These are phyloP conservation scores for Cheilosia variabilis DNA, from an alignment of 2,888 invertebrate genomes.

Conservation along the genomic window DNA sequence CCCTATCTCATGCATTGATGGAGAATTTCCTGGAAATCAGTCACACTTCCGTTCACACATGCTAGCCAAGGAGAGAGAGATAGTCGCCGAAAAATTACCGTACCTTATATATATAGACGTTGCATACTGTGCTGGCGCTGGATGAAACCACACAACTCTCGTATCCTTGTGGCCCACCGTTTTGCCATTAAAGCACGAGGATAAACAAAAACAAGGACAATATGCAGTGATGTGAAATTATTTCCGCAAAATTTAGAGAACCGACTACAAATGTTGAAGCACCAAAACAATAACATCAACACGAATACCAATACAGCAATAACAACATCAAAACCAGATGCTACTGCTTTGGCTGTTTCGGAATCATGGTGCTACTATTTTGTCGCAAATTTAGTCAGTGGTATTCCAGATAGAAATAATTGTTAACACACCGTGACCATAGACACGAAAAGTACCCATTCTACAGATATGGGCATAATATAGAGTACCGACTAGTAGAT, in stretches of 20 bases:
- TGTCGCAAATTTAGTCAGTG: slow-evolving; percentile 65
- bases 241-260: slow-evolving; percentile 60
- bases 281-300: slow-evolving; percentile 28
- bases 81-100: not conserved
- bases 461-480: slow-evolving; percentile 20
- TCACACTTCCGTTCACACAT: slow-evolving; percentile 55
- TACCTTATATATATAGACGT: slow-evolving; percentile 15
- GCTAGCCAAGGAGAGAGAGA: not conserved
- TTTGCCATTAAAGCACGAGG: slow-evolving; percentile 49
- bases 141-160: slow-evolving; percentile 53
- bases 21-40: slow-evolving; percentile 54
- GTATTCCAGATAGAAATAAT: slow-evolving; percentile 47
- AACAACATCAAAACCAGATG: slow-evolving; percentile 58
- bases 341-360: slow-evolving; percentile 22
- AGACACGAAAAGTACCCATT: slow-evolving; percentile 45
- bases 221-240: slow-evolving; percentile 66
- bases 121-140: slow-evolving; percentile 11
- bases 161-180: slow-evolving; percentile 57
- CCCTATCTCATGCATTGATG: slow-evolving; percentile 19
- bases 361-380: slow-evolving; percentile 41
- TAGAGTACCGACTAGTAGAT: not conserved
- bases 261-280: slow-evolving; percentile 33
- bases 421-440: slow-evolving; percentile 49
- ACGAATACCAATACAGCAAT: slow-evolving; percentile 50
- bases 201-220: slow-evolving; percentile 62